Evolutionary conservation across 2,888 invertebrate genomes (phyloP).

Genomic region (Teleogryllus oceanicus): DNA sequence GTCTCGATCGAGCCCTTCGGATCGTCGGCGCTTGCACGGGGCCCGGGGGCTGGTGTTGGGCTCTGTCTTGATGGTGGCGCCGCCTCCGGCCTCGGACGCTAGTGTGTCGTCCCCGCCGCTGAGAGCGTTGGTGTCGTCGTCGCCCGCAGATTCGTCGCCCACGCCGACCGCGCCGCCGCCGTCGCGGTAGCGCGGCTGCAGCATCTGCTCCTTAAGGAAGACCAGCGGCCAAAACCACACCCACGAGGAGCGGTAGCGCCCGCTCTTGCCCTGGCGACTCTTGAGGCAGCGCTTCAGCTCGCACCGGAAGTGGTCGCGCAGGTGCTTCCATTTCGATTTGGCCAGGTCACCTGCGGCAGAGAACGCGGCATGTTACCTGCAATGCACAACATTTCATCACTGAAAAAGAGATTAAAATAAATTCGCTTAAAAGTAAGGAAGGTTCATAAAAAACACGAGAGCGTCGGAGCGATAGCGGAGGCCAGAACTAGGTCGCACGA

Average conservation of each 20-base stretch:
- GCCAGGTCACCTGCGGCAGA: neutral
- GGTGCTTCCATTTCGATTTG: constrained; percentile 18
- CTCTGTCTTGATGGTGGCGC: neutral
- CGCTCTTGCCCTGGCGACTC: neutral
- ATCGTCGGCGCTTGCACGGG: neutral
- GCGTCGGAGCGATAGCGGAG: too few species aligned
- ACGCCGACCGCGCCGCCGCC: neutral
- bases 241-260: neutral
- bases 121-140: neutral
- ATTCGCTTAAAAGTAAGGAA: neutral
- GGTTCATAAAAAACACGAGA: too few species aligned
- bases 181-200: neutral
- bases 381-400: neutral
- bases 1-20: neutral
- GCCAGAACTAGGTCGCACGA: too few species aligned
- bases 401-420: neutral
- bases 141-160: neutral
- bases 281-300: neutral
- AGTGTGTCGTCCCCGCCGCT: neutral
- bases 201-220: constrained; percentile 1
- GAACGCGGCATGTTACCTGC: neutral
- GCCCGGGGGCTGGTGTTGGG: neutral
- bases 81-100: neutral
- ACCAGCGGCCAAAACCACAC: neutral
- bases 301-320: constrained; percentile 3